Base-by-base conservation (phyloP, 2,113 vertebrate genomes). In the Danionella cerebrum region DNA sequence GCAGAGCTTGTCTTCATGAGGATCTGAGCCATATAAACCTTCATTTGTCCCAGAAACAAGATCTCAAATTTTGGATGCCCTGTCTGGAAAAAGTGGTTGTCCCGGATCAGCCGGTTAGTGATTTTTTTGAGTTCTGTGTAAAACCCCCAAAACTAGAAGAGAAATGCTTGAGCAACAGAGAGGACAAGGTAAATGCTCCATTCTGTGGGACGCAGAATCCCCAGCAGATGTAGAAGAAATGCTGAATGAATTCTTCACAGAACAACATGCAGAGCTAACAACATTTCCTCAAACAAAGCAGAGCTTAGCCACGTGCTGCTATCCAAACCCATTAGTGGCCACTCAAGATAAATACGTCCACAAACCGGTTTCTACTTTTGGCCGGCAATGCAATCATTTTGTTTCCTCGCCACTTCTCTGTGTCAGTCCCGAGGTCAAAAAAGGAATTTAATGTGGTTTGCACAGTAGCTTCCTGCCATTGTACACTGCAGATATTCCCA, bases 391-490 rank as follows among this genome's bases (percentile, higher is more conserved):
- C n/a, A n/a, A n/a, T n/a, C n/a, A n/a, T n/a, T n/a, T n/a, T n/a
- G n/a, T n/a, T n/a, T n/a, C n/a, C n/a, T 27, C 7, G 59, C 16
- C 13, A 33, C 38, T 16, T 27, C 18, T 27, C 18, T 53, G 13
- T 41, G 33, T 2, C 8, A 18, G 19, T 48, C 27, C 29, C 21
- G n/a, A 54, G 41, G 22, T 47, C 48, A 63, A 55, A 36, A 67
- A 67, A 50, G 64, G 71, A 75, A 67, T 44, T 39, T 13, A 21
- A 10, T 21, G 11, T n/a, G 31, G 24, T 19, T 38, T 64, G 44
- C 31, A 50, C 52, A 66, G 62, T 5, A 2, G 12, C 25, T 70
- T 74, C 72, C 67, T 60, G 25, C 21, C 25, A 65, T 74, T 74
- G 67, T 70, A 19, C 54, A 36, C 19, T 22, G 2, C 6, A 38